Evolutionary conservation across 64 coral and sea anemone genomes (phyloP), one percentile per base, ranked within the genome.

Genomic region (Acropora yongei): DNA sequence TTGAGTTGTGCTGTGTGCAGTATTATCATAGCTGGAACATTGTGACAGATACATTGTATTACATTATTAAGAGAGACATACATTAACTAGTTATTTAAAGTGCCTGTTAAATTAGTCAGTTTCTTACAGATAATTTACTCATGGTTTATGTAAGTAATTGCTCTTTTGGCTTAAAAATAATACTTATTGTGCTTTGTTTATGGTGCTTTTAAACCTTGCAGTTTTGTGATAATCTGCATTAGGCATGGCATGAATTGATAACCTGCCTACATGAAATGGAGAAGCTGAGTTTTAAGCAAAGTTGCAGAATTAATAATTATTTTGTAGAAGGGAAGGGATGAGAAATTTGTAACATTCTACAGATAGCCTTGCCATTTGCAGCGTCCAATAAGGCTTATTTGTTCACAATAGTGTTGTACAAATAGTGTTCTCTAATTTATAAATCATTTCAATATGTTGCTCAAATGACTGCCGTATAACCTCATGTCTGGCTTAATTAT

Each of bases 71-170:
- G 5, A 71, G 17, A 71, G 3, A 6, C 67, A 16, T 14, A 71
- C 4, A 18, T 14, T 71, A 18, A 71, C 4, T 20, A 71, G 13
- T 14, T 14, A 71, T 71, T 71, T 53, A 10, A 71, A 71, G 67
- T 71, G 67, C 67, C 5, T 71, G 67, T 71, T 71, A 71, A 71
- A 71, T 18, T 71, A 71, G 17, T 71, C 67, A 71, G 67, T 71
- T 71, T 71, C 67, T 71, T 71, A 71, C 9, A 71, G 67, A 71
- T 71, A 71, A 71, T 71, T 16, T 71, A 71, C 13, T 71, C 67
- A 14, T 71, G 67, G 4, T 65, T 65, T 65, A 30, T 30, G 8
- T 65, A 65, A 65, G 16, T 65, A 65, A 65, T 10, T 71, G 67
- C 67, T 71, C 17, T 71, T 71, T 65, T 8, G 60, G 8, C 16